Conservation (phyloP, 2,797 vertebrate genomes). For the Acestrorhynchus altus region DNA sequence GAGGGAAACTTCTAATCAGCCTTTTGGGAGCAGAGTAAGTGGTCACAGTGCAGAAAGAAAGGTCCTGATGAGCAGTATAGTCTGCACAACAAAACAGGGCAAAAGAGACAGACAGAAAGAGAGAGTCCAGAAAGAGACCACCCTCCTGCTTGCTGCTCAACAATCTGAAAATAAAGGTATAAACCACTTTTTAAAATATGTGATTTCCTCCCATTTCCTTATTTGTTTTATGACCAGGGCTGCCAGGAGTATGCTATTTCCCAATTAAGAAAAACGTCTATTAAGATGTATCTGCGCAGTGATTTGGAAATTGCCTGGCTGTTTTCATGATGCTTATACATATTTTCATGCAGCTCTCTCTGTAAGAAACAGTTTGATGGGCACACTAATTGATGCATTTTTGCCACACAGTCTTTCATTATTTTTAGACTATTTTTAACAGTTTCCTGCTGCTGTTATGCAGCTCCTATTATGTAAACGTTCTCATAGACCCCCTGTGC, state of each 20-base stretch:
- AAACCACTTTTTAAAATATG: not conserved
- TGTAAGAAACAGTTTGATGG: not conserved
- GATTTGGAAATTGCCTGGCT: not conserved
- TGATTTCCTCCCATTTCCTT: not conserved
- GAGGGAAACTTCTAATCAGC: slow-evolving; percentile 51
- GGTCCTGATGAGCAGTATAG: slow-evolving; percentile 44
- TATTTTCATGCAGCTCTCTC: not conserved
- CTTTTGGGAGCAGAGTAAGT: slow-evolving; percentile 41
- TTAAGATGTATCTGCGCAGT: not conserved
- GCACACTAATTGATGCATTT: not conserved
- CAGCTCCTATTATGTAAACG: not conserved
- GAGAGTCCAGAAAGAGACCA: not conserved
- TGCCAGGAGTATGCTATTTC: not conserved
- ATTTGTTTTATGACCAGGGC: not conserved
- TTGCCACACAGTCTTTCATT: not conserved
- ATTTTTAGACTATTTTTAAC: not conserved
- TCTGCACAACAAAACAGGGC: slow-evolving; percentile 30
- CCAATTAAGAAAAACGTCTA: not conserved
- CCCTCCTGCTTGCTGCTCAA: not conserved
- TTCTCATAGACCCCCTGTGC: too few relatives aligned
- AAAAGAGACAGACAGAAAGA: not conserved
- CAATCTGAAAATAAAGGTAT: not conserved
- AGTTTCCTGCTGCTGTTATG: too few relatives aligned
- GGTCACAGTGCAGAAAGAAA: slow-evolving; percentile 37
- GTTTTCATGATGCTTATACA: not conserved